Conservation (phyloP, 92 coral and sea anemone genomes). For the Zoanthus sociatus region DNA sequence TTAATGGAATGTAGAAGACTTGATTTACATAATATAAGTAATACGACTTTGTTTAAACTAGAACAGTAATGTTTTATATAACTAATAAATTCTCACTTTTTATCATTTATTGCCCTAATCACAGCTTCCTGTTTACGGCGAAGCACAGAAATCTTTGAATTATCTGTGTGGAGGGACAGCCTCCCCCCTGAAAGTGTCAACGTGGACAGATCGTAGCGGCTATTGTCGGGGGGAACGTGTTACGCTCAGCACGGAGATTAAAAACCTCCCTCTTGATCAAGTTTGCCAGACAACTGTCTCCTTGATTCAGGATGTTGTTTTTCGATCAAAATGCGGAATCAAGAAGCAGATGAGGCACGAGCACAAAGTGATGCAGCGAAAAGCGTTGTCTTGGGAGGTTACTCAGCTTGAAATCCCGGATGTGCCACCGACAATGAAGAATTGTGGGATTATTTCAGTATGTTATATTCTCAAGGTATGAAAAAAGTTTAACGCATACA, state of each 20-base stretch:
- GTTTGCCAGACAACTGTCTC: conserved; percentile 71
- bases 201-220: conserved; percentile 76
- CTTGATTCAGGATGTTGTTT: conserved; percentile 71
- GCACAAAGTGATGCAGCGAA: conserved; percentile 76
- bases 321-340: conserved; percentile 76
- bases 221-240: conserved; percentile 84
- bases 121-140: conserved; percentile 84
- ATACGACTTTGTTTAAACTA: too few species aligned
- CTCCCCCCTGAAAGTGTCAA: conserved; percentile 72
- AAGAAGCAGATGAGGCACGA: conserved; percentile 62
- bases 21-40: too few species aligned
- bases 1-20: too few species aligned
- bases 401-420: conserved; percentile 87
- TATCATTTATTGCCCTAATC: not conserved
- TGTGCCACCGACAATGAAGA: conserved; percentile 90
- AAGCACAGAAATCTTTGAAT: conserved; percentile 83
- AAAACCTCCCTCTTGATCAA: conserved; percentile 75
- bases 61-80: too few species aligned
- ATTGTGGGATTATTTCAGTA: conserved; percentile 85
- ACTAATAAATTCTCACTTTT: not conserved
- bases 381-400: conserved; percentile 70
- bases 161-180: conserved; percentile 82
- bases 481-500: not conserved
- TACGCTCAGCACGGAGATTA: conserved; percentile 66
- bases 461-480: conserved; percentile 83